phyloP scores from a whole-genome alignment of 2,797 vertebrate genomes.

The Glyptemys insculpta region DNA sequence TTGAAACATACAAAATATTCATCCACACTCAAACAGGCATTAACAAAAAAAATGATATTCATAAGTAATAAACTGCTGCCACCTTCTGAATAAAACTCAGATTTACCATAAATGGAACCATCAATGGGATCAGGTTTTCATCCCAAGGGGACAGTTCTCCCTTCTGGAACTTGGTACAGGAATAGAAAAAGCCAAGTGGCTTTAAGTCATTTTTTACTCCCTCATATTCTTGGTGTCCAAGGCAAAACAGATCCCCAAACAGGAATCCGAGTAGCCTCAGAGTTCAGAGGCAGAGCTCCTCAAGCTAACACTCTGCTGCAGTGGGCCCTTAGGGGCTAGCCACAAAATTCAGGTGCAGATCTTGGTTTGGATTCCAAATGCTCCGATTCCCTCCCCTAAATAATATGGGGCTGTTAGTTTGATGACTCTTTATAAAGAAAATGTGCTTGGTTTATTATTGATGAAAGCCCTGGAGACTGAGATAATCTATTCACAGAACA shows the following conservation, averaged over 20 bases:
- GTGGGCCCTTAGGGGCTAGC: neutral
- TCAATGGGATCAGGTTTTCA: neutral
- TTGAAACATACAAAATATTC: neutral
- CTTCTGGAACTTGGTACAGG: neutral
- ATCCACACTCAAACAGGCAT: neutral
- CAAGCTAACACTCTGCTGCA: neutral
- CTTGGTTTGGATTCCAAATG: neutral
- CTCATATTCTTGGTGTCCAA: neutral
- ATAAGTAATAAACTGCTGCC: constrained; percentile 70
- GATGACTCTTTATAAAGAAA: neutral
- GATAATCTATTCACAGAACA: neutral
- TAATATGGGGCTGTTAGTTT: neutral
- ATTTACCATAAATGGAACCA: constrained; percentile 12
- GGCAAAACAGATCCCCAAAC: neutral
- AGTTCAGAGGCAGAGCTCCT: neutral
- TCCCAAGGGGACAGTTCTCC: neutral
- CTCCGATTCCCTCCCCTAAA: neutral
- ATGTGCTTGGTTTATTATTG: neutral
- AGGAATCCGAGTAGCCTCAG: neutral
- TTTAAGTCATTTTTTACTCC: neutral
- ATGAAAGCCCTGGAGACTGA: neutral
- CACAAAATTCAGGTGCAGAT: neutral
- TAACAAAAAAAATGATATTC: neutral
- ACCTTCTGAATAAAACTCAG: constrained; percentile 69
- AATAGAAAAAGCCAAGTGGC: neutral